Conservation (phyloP, 1,140 invertebrate genomes). For the Andrena cerasifolii region DNA sequence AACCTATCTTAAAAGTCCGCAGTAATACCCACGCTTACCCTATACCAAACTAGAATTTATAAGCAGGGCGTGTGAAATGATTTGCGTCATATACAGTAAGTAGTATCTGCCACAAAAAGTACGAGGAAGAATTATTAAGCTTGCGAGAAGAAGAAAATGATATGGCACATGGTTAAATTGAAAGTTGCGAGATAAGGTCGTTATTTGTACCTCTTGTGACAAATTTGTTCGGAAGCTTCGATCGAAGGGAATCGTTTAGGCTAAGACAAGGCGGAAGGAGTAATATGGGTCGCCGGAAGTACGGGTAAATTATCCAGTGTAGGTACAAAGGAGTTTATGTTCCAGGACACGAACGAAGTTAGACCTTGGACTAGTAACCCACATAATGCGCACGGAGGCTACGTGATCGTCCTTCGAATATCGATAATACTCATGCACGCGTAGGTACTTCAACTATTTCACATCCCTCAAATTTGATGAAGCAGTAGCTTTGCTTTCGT, state of each 20-base stretch:
- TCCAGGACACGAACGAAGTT: constrained; percentile 52
- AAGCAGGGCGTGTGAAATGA: no score
- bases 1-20: no score
- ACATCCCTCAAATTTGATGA: constrained; percentile 14
- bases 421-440: constrained; percentile 43
- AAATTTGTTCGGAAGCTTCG: not conserved
- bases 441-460: not conserved
- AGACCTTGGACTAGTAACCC: constrained; percentile 66
- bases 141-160: not conserved
- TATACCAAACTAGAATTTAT: no score
- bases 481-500: not conserved
- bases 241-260: not conserved
- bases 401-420: constrained; percentile 57
- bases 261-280: not conserved
- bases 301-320: constrained; percentile 50
- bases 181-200: no score
- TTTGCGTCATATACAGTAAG: no score
- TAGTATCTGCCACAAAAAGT: no score
- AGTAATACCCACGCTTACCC: no score
- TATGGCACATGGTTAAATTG: no score
- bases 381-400: constrained; percentile 56
- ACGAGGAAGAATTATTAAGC: no score
- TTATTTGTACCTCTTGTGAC: no score
- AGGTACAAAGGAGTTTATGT: constrained; percentile 54
- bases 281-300: constrained; percentile 63